Conservation (phyloP, 2,797 vertebrate species). For the Tiaroga cobitis region DNA sequence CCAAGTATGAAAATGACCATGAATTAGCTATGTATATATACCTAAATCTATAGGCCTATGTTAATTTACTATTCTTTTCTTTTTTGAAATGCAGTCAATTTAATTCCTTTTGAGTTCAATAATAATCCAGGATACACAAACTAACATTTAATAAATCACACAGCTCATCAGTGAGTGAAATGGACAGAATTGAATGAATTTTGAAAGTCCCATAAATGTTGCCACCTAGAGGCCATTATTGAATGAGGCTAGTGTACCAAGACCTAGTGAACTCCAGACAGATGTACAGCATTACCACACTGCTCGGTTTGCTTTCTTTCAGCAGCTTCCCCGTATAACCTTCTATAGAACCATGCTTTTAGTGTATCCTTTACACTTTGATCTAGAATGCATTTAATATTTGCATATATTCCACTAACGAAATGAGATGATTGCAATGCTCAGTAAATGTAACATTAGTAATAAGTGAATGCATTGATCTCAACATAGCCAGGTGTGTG, state of each 20-base stretch:
- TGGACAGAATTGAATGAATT: not conserved
- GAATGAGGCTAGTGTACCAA: slow-evolving; percentile 14
- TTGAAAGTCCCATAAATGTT: slow-evolving; percentile 17
- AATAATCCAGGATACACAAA: not conserved
- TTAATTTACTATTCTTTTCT: not conserved
- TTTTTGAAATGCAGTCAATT: not conserved
- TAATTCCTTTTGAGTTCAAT: not conserved
- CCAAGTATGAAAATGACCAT: not conserved
- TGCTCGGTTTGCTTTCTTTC: not conserved
- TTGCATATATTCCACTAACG: not conserved
- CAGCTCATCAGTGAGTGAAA: not conserved
- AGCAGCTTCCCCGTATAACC: too few relatives aligned
- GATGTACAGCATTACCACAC: slow-evolving; percentile 3
- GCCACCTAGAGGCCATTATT: slow-evolving; percentile 72
- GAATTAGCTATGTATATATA: too few relatives aligned
- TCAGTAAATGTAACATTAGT: not conserved
- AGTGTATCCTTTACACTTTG: not conserved
- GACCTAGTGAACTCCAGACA: slow-evolving; percentile 19
- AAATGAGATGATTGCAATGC: not conserved
- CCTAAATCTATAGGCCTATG: too few relatives aligned
- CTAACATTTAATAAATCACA: not conserved
- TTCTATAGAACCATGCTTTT: not conserved
- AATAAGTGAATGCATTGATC: not conserved
- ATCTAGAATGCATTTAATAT: not conserved
- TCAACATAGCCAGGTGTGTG: not conserved